These are phyloP conservation scores for Neosilurus mollespiculum DNA, from an alignment of 2,797 vertebrate genomes.

Conservation along the genomic window DNA sequence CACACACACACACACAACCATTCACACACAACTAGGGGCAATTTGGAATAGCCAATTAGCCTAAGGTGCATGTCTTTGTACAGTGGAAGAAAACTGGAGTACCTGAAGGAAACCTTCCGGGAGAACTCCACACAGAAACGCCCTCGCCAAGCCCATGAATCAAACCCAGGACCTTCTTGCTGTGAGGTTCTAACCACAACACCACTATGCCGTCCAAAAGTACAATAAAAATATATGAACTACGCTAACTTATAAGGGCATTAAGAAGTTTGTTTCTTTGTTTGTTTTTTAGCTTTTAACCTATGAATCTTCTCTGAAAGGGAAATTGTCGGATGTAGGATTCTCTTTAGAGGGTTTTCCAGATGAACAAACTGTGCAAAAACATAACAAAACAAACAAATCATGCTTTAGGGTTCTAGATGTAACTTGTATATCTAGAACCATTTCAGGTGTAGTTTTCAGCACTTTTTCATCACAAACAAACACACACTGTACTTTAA, in stretches of 20 bases:
- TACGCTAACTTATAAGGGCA: not conserved
- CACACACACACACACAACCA: no score
- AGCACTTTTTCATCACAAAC: not conserved
- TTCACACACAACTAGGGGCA: no score
- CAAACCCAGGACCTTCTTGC: no score
- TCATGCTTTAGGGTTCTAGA: not conserved
- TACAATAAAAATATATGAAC: not conserved
- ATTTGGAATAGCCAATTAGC: no score
- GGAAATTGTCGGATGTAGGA: not conserved
- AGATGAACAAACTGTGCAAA: not conserved
- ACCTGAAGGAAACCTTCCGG: no score
- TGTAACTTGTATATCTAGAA: not conserved
- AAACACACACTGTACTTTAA: conserved; percentile 23
- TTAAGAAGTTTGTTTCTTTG: not conserved
- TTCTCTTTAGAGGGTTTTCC: not conserved
- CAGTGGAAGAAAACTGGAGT: no score
- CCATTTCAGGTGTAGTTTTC: not conserved
- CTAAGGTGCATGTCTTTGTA: no score
- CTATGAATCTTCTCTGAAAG: not conserved
- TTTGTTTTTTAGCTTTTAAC: not conserved
- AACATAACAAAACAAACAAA: not conserved
- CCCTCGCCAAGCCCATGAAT: no score
- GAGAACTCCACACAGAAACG: no score
- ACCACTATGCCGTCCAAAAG: no score
- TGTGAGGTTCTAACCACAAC: no score